Evolutionary conservation across 2,888 invertebrate species (phyloP), one percentile per base, ranked within the genome.

Genomic region (Diarsia dahlii): DNA sequence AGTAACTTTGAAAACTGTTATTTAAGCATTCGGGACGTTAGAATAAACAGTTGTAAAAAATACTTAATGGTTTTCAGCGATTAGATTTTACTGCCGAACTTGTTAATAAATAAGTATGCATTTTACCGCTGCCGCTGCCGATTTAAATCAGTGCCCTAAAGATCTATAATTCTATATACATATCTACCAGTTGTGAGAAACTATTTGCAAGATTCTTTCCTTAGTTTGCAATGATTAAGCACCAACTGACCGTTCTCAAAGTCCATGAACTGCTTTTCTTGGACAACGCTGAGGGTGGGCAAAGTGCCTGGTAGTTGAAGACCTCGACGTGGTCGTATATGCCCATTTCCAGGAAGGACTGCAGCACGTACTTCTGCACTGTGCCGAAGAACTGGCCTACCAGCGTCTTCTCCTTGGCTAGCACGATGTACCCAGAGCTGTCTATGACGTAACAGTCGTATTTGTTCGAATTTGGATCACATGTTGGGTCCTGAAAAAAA

Each of bases 391-490:
- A 99, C 87, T 97, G 97, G 0, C 99, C 99, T 0, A 98, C 98
- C 69, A 98, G 97, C 58, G 97, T 96, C 54, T 96, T 94, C 34
- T 97, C 98, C 13, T 81, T 84, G 0, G 98, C 97, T 15, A 98
- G 96, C 1, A 99, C 97, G 12, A 99, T 97, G 92, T 99, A 99
- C 0, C 99, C 99, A 89, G 99, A 99, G 92, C 98, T 98, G 92
- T 99, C 99, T 62, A 99, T 97, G n/a, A 99, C 97, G 92, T 98
- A 99, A 91, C 99, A 99, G 83, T 98, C 98, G 84, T 98, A 96
- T 64, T 97, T 96, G 48, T 97, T 97, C n/a, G 97, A 96, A 52
- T 89, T 97, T 20, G 95, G 95, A 23, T 92, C 90, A 76, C 97
- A 97, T 88, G 85, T 96, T 90, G 95, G 89, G 28, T 93, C 94